Evolutionary conservation across 2,797 vertebrate genomes (phyloP).

Genomic region (Rhadinocentrus ornatus): DNA sequence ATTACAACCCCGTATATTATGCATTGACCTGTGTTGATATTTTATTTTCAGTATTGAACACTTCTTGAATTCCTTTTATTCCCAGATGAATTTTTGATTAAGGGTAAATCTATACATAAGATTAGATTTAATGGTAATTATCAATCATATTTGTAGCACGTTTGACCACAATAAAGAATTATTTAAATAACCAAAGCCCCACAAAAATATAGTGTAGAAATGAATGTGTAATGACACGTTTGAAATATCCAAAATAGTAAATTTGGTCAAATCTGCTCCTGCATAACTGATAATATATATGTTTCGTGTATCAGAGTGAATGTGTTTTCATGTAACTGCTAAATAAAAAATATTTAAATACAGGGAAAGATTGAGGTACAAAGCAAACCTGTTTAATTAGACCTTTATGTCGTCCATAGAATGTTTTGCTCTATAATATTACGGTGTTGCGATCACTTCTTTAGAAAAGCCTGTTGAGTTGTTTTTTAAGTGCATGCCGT

Average conservation of each 20-base stretch:
- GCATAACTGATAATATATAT: constrained; percentile 13
- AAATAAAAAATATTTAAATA: constrained; percentile 46
- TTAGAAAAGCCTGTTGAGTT: constrained; percentile 39
- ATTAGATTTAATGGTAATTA: constrained; percentile 60
- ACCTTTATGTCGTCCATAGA: constrained; percentile 42
- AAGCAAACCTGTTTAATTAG: constrained; percentile 49
- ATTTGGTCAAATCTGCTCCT: constrained; percentile 34
- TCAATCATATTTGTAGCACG: constrained; percentile 49
- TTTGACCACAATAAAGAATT: constrained; percentile 21
- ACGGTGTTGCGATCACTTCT: constrained; percentile 33
- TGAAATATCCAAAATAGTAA: constrained; percentile 20
- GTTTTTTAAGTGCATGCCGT: constrained; percentile 32
- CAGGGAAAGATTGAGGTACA: constrained; percentile 33
- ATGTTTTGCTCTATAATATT: constrained; percentile 40
- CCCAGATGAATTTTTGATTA: constrained; percentile 46
- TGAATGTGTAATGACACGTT: constrained; percentile 8
- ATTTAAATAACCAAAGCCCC: constrained; percentile 28
- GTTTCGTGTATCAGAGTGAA: constrained; percentile 24
- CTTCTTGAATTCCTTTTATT: constrained; percentile 53
- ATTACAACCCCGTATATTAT: constrained; percentile 1
- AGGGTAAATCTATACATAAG: constrained; percentile 43
- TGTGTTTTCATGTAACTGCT: constrained; percentile 36
- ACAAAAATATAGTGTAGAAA: constrained; percentile 20
- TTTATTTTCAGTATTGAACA: constrained; percentile 60
- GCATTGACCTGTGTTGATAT: constrained; percentile 42